Evolutionary conservation across 2,797 vertebrate species (phyloP).

Genomic region (Aeoliscus strigatus): DNA sequence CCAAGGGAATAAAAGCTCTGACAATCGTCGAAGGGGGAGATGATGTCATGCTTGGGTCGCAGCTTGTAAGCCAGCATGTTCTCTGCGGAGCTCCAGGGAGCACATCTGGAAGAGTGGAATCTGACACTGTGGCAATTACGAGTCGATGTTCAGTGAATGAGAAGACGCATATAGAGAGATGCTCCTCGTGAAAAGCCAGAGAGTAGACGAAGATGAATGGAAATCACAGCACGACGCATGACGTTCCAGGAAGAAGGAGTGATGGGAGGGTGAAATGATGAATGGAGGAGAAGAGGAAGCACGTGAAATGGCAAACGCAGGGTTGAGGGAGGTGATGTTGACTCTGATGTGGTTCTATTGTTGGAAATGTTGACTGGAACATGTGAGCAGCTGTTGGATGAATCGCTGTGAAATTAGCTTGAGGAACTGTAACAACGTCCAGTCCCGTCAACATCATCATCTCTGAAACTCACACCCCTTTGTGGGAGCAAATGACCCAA

Average conservation of each 20-base stretch:
- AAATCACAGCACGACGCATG: constrained; percentile 25
- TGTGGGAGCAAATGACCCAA: no score
- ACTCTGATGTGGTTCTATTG: no score
- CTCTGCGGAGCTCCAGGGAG: constrained; percentile 48
- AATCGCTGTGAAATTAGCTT: background rate
- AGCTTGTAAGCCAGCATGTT: constrained; percentile 37
- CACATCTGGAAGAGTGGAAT: constrained; percentile 63
- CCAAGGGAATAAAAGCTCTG: constrained; percentile 51
- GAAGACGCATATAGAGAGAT: constrained; percentile 20
- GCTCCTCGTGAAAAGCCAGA: constrained; percentile 11
- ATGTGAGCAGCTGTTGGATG: no score
- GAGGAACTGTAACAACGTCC: no score
- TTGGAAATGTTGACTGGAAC: no score
- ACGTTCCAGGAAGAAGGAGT: constrained; percentile 12
- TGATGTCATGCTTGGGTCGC: constrained; percentile 64
- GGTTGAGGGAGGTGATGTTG: no score
- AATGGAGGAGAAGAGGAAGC: constrained; percentile 32
- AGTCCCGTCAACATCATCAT: no score
- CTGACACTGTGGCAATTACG: constrained; percentile 40
- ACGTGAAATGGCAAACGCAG: constrained; percentile 10
- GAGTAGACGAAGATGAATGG: constrained; percentile 40
- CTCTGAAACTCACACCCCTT: no score
- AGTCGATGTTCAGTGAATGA: constrained; percentile 55
- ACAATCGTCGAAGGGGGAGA: constrained; percentile 40
- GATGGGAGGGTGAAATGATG: constrained; percentile 15